Percentiles rank a stretch among this genome's conserved stretches.
These are phyloP conservation scores for Sphaerophoria rueppellii DNA, from an alignment of 2,888 invertebrate genomes.

Conservation along the genomic window DNA sequence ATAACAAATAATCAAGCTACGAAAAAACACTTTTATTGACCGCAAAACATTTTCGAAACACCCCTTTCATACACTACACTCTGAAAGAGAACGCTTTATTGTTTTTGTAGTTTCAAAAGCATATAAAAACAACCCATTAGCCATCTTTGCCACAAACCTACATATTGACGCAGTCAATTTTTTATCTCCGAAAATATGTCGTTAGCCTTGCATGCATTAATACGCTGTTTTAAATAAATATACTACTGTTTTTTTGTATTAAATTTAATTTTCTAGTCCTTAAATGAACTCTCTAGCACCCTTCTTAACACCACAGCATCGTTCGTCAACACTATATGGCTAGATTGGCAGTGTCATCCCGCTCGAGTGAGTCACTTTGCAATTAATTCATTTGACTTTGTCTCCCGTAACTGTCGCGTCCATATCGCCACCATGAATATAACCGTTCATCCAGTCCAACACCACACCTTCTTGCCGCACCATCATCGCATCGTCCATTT, in stretches of 20 bases:
- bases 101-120: no score
- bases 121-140: no score
- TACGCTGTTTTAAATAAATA: not conserved
- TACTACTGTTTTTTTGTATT: conserved; percentile 12
- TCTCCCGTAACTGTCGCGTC: not conserved
- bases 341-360: not conserved
- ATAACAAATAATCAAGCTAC: no score
- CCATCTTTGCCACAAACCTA: not conserved
- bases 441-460: conserved; percentile 22
- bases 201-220: conserved; percentile 16
- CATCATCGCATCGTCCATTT: conserved; percentile 14
- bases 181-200: not conserved
- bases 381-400: conserved; percentile 69
- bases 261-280: conserved; percentile 20
- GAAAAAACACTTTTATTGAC: no score
- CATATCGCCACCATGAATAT: conserved; percentile 3
- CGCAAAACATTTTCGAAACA: no score
- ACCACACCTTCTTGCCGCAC: not conserved
- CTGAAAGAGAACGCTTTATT: not conserved
- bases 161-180: conserved; percentile 15
- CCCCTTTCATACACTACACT: no score
- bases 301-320: conserved; percentile 8
- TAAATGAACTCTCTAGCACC: conserved; percentile 1
- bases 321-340: not conserved
- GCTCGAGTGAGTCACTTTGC: conserved; percentile 56